phyloP scores from a whole-genome alignment of 2,888 invertebrate species.

The Geotrupes spiniger region DNA sequence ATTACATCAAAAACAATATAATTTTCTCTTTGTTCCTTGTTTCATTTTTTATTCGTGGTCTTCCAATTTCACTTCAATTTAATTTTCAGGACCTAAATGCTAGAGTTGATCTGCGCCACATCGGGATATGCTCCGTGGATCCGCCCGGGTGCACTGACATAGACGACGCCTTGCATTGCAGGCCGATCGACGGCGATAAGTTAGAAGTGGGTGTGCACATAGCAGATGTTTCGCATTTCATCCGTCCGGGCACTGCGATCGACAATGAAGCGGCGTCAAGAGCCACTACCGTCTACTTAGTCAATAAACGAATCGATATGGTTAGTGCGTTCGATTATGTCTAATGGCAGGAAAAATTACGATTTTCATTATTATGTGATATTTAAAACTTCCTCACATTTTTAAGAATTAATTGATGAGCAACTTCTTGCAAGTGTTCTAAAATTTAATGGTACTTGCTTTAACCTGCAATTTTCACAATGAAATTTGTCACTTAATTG shows the following conservation, averaged over 20 bases:
- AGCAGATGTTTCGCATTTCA: conserved; percentile 97
- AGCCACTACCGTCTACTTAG: conserved; percentile 95
- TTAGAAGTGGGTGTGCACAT: conserved; percentile 95
- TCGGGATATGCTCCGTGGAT: conserved; percentile 93
- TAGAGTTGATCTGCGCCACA: conserved; percentile 79
- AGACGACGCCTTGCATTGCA: conserved; percentile 95
- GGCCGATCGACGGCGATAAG: conserved; percentile 67
- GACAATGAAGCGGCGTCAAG: conserved; percentile 91
- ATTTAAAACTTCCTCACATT: neutral
- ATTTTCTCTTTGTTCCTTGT: too few species aligned
- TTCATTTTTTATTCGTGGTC: too few species aligned
- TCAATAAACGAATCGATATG: conserved; percentile 91
- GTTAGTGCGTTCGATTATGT: too few species aligned
- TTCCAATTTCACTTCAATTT: conserved; percentile 8
- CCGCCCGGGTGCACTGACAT: conserved; percentile 99
- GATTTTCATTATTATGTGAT: too few species aligned
- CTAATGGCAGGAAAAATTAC: neutral
- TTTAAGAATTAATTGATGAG: neutral
- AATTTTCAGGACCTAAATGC: conserved; percentile 65
- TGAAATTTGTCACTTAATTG: too few species aligned
- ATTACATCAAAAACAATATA: neutral
- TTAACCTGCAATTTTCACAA: too few species aligned
- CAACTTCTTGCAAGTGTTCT: too few species aligned
- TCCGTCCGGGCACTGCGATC: conserved; percentile 86
- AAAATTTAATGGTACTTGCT: too few species aligned